These are phyloP conservation scores for Pocillopora verrucosa DNA, from an alignment of 64 coral and sea anemone species.

Conservation along the genomic window DNA sequence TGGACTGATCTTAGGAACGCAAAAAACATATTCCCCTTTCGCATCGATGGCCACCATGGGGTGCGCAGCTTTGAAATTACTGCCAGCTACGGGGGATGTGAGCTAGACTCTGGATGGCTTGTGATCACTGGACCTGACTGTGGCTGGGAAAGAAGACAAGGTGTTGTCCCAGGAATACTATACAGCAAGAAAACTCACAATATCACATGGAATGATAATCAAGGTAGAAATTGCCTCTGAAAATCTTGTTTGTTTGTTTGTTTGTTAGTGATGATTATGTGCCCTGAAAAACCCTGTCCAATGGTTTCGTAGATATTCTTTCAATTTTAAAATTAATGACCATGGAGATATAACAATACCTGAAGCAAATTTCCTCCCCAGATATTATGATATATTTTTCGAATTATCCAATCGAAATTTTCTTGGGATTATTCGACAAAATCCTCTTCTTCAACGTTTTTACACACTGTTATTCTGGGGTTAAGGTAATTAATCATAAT, in stretches of 20 bases:
- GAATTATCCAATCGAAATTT: no score
- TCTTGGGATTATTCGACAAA: no score
- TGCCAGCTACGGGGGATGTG: not conserved
- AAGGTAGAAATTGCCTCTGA: not conserved
- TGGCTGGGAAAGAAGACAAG: not conserved
- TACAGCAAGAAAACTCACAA: not conserved
- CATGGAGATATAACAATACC: no score
- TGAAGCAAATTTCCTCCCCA: no score
- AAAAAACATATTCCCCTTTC: not conserved
- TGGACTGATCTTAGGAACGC: conserved; percentile 27
- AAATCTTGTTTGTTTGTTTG: no score
- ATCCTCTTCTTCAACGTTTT: no score
- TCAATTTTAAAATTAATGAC: no score
- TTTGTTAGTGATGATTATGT: not conserved
- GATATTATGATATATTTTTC: no score
- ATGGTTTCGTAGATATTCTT: no score
- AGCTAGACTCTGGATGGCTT: not conserved
- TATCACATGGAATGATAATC: not conserved
- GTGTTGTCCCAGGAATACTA: not conserved
- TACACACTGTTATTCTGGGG: no score
- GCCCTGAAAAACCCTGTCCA: not conserved
- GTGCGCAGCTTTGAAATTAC: conserved; percentile 12
- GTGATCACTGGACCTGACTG: not conserved
- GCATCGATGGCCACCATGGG: not conserved
- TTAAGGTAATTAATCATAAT: no score